phyloP scores from a whole-genome alignment of 2,113 vertebrate species.

The Todiramphus saurophagus region DNA sequence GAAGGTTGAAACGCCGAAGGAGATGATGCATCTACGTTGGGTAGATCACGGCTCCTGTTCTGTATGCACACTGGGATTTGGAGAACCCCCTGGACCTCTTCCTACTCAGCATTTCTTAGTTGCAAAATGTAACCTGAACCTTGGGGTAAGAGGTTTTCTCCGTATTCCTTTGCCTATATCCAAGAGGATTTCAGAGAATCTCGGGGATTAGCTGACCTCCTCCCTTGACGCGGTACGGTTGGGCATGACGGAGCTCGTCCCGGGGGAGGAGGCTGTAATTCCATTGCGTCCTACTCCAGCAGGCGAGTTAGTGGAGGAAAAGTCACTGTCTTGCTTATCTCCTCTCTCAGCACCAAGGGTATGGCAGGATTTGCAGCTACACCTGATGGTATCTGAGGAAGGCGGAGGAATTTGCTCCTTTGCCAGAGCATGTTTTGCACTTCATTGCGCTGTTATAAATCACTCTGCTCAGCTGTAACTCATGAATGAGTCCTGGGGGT shows the following conservation, averaged over 20 bases:
- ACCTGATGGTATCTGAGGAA: constrained; percentile 67
- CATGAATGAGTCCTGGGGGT: constrained; percentile 62
- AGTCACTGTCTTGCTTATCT: constrained; percentile 51
- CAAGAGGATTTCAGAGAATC: neutral
- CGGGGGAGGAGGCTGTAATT: constrained; percentile 16
- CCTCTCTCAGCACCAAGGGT: neutral
- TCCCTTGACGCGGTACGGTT: neutral
- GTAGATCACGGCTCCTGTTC: neutral
- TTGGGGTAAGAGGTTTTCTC: neutral
- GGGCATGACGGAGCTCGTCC: neutral
- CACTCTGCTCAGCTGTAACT: constrained; percentile 77
- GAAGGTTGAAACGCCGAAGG: neutral
- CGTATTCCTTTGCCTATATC: neutral
- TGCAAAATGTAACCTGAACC: neutral
- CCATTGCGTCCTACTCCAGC: neutral
- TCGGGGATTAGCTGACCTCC: neutral
- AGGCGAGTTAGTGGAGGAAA: constrained; percentile 30
- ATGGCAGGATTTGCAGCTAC: constrained; percentile 56
- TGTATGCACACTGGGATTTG: neutral
- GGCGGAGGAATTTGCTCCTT: constrained; percentile 64
- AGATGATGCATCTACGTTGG: neutral
- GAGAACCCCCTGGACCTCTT: neutral
- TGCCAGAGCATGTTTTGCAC: constrained; percentile 59
- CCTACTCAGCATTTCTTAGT: neutral
- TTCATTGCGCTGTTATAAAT: constrained; percentile 74